These are phyloP conservation scores for Agrilus biguttatus DNA, from an alignment of 2,888 invertebrate genomes.

Conservation along the genomic window DNA sequence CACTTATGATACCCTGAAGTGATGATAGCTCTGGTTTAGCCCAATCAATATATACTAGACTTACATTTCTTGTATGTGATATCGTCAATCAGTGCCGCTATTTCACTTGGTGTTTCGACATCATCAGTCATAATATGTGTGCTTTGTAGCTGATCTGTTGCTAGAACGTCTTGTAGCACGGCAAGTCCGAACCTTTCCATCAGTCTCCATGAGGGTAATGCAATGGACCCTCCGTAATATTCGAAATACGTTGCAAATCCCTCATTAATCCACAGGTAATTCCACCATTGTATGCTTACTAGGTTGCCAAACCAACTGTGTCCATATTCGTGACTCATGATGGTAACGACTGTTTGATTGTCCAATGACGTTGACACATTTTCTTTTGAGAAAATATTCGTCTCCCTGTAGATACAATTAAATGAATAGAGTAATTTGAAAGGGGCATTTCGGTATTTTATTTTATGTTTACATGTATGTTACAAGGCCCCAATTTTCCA, in stretches of 20 bases:
- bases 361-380: constrained; percentile 28
- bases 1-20: too few relatives aligned
- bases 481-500: constrained; percentile 91
- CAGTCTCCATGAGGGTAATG: constrained; percentile 6
- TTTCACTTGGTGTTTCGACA: constrained; percentile 39
- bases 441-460: background rate
- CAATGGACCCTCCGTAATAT: constrained; percentile 28
- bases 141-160: constrained; percentile 35
- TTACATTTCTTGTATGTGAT: too few relatives aligned
- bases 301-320: constrained; percentile 61
- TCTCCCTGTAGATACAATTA: constrained; percentile 35
- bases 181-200: constrained; percentile 7
- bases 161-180: constrained; percentile 37
- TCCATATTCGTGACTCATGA: constrained; percentile 48
- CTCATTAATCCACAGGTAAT: constrained; percentile 49
- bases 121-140: constrained; percentile 38
- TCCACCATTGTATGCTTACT: constrained; percentile 50
- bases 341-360: constrained; percentile 34
- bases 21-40: too few relatives aligned
- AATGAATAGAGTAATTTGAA: background rate
- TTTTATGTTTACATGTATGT: constrained; percentile 44
- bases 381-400: constrained; percentile 38
- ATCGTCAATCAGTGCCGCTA: constrained; percentile 43
- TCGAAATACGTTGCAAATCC: constrained; percentile 51
- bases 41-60: too few relatives aligned